Evolutionary conservation across 2,797 vertebrate genomes (phyloP), one percentile per base, ranked within the genome.

Genomic region (Anas bahamensis): DNA sequence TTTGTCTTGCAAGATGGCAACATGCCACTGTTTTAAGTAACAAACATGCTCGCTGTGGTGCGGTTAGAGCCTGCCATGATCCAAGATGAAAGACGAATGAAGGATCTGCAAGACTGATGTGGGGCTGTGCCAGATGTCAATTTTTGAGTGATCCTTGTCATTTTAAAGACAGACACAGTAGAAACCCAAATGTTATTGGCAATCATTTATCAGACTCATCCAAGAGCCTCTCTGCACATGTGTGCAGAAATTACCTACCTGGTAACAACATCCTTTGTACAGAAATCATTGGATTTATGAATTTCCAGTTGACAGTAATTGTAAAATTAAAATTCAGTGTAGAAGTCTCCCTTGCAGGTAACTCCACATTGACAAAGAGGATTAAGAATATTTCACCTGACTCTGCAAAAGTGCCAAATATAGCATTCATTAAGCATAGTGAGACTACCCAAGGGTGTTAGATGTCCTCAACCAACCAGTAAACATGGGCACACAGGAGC

Each of bases 1-100:
- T 96, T 97, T 96, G 98, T 96, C 98, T 98, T 72, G 89, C 78
- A 85, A 85, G 96, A 95, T 98, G 98, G 98, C 98, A 96, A 75
- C 17, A 52, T 76, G 96, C 97, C 97, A 96, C 97, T 70, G 96
- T 94, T 97, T 97, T 86, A 95, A 98, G 95, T 93, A 98, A 94
- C 97, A 97, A 97, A 93, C 96, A 73, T 28, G 60, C 91, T 87
- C 88, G 94, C 87, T 75, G 44, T 85, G 85, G 95, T 41, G 77
- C 91, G 33, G 94, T 86, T 94, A 65, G 63, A 91, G 78, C 24
- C 89, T 69, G 92, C 50, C 86, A 94, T 11, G 3, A 76, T 69
- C 88, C 42, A 78, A 94, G 94, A 95, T 71, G 83, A 94, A 95
- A 95, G 89, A 93, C 90, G 91, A 89, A 91, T 23, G n/a, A 48